These are phyloP conservation scores for Agonum fuliginosum DNA, from an alignment of 2,888 invertebrate genomes.

Conservation along the genomic window DNA sequence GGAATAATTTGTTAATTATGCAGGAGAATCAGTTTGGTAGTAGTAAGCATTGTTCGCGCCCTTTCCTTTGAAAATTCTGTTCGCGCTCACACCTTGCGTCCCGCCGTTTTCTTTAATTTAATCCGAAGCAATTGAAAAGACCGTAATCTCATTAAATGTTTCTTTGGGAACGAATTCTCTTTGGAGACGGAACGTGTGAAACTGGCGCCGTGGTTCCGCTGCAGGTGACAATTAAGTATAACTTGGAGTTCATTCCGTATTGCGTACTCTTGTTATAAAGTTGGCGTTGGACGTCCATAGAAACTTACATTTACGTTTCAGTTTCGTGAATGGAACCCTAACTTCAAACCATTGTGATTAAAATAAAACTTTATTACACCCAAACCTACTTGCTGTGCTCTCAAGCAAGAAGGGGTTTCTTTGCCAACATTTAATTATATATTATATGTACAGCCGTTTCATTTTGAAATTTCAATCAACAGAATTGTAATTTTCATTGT, in stretches of 20 bases:
- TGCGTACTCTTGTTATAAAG: conserved; percentile 29
- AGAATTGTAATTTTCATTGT: too few species aligned
- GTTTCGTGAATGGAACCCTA: conserved; percentile 14
- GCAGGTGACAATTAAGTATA: conserved; percentile 55
- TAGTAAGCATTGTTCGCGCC: conserved; percentile 16
- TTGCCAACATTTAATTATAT: too few species aligned
- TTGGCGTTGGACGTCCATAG: conserved; percentile 26
- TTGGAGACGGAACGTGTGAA: conserved; percentile 47
- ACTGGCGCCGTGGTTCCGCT: conserved; percentile 26
- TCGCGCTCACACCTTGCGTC: conserved; percentile 37
- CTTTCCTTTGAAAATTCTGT: conserved; percentile 25
- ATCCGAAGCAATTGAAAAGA: conserved; percentile 64
- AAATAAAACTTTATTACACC: conserved; percentile 35
- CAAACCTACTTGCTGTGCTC: not conserved
- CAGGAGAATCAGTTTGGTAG: not conserved
- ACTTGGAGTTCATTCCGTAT: conserved; percentile 18
- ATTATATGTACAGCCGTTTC: too few species aligned
- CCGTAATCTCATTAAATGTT: conserved; percentile 67
- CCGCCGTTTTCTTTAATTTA: conserved; percentile 65
- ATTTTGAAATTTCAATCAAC: too few species aligned
- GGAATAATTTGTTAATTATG: conserved; percentile 16
- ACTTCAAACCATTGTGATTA: conserved; percentile 40
- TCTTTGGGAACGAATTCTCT: conserved; percentile 63
- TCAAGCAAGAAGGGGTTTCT: too few species aligned
- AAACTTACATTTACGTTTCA: conserved; percentile 26